Percentiles rank a stretch among this genome's conserved stretches.
Conservation (phyloP, 2,888 invertebrate species). For the Phaedon cochleariae region DNA sequence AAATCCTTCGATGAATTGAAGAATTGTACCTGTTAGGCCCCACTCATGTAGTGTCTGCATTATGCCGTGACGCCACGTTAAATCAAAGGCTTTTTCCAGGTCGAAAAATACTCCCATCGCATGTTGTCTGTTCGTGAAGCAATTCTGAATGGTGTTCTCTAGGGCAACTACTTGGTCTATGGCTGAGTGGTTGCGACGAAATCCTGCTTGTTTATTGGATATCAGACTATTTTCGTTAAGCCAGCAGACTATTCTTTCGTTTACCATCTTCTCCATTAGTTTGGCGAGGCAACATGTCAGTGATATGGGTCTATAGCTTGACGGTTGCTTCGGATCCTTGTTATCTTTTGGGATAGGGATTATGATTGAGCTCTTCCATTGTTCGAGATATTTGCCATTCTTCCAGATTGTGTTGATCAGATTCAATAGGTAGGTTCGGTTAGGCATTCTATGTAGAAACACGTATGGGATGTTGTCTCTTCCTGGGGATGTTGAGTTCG, state of each 20-base stretch:
- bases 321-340: too few relatives aligned
- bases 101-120: slow-evolving; percentile 17
- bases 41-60: slow-evolving; percentile 25
- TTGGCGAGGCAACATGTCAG: slow-evolving; percentile 25
- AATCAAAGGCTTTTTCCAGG: slow-evolving; percentile 17
- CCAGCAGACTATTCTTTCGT: slow-evolving; percentile 11
- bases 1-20: slow-evolving; percentile 19
- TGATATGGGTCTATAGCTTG: slow-evolving; percentile 20
- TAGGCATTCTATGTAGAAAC: not conserved
- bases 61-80: slow-evolving; percentile 31
- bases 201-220: slow-evolving; percentile 11
- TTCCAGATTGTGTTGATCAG: not conserved
- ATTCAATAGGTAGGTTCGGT: not conserved
- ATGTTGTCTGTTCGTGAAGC: slow-evolving; percentile 11
- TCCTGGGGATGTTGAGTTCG: not conserved
- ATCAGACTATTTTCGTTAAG: slow-evolving; percentile 14
- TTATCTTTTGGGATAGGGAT: slow-evolving; percentile 18
- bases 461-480: not conserved
- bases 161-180: slow-evolving; percentile 8
- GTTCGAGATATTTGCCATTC: slow-evolving; percentile 1
- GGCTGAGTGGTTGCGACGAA: not conserved
- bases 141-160: slow-evolving; percentile 10
- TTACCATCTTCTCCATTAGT: slow-evolving; percentile 26
- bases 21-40: slow-evolving; percentile 28
- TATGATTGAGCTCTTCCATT: slow-evolving; percentile 19